Evolutionary conservation across 2,113 vertebrate genomes (phyloP).

Genomic region (Canis aureus): DNA sequence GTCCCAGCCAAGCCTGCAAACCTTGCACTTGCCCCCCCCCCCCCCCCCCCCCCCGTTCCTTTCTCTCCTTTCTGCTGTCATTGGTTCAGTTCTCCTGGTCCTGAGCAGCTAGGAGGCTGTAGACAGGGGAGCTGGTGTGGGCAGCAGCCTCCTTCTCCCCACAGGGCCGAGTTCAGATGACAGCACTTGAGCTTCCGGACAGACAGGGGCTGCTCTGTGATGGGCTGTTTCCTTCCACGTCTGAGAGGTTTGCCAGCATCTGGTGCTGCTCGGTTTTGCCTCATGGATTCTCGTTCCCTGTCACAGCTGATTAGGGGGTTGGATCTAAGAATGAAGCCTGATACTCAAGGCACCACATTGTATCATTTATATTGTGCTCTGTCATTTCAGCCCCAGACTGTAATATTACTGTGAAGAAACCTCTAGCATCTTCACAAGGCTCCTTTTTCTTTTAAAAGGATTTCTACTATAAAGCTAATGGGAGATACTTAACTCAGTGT

Average conservation of each 20-base stretch:
- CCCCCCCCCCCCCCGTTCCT: rapidly evolving
- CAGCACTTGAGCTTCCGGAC: background rate
- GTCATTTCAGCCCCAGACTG: background rate
- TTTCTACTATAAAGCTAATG: background rate
- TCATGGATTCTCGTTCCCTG: conserved; percentile 16
- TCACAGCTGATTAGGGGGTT: background rate
- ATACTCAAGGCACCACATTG: background rate
- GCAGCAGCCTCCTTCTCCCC: conserved; percentile 45
- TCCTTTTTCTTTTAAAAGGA: conserved; percentile 33
- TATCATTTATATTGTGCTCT: background rate
- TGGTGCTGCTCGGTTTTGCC: background rate
- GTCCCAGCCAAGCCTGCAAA: background rate
- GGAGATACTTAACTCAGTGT: background rate
- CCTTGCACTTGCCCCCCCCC: rapidly evolving
- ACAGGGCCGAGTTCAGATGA: conserved; percentile 39
- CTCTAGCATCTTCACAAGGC: background rate
- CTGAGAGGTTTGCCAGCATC: background rate
- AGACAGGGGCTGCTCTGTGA: background rate
- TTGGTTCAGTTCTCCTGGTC: background rate
- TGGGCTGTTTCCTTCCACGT: background rate
- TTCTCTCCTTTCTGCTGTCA: background rate
- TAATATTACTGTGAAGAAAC: background rate
- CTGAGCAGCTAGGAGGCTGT: no score
- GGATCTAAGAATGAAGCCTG: background rate
- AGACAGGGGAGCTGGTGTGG: conserved; percentile 31